These are phyloP conservation scores for Lanius ludovicianus DNA, from an alignment of 2,113 vertebrate species.

Conservation along the genomic window DNA sequence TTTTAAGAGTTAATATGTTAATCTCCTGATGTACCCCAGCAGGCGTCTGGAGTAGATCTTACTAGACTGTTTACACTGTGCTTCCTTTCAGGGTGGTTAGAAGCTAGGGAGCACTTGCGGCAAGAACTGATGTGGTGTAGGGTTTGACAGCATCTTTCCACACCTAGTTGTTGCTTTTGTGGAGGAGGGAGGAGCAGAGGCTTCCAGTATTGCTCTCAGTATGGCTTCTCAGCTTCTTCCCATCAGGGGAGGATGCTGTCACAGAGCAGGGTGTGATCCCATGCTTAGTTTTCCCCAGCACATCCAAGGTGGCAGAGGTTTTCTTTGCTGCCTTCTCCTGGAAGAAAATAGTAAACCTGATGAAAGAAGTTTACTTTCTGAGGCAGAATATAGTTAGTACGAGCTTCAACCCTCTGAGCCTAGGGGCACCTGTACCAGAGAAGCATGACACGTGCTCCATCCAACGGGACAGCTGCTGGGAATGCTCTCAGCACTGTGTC, in stretches of 20 bases:
- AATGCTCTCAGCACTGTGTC: background rate
- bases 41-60: constrained; percentile 22
- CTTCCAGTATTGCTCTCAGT: background rate
- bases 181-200: background rate
- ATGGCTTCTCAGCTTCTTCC: background rate
- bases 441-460: fast-evolving
- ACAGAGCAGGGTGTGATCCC: background rate
- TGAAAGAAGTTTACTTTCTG: background rate
- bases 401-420: background rate
- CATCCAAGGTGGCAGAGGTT: background rate
- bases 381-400: background rate
- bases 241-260: background rate
- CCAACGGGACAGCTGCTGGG: background rate
- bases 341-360: background rate
- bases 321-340: background rate
- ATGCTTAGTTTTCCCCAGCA: background rate
- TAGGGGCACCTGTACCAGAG: background rate
- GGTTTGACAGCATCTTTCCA: constrained; percentile 34
- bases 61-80: background rate
- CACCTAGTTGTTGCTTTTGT: constrained; percentile 29
- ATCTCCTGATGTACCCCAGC: background rate
- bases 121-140: constrained; percentile 8
- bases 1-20: constrained; percentile 35
- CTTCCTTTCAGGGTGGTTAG: background rate
- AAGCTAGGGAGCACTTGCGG: constrained; percentile 3